A percentile compares a stretch with the other conserved stretches of the same genome.
Conservation (phyloP, 2,888 invertebrate genomes). For the Eutolmus rufibarbis region DNA sequence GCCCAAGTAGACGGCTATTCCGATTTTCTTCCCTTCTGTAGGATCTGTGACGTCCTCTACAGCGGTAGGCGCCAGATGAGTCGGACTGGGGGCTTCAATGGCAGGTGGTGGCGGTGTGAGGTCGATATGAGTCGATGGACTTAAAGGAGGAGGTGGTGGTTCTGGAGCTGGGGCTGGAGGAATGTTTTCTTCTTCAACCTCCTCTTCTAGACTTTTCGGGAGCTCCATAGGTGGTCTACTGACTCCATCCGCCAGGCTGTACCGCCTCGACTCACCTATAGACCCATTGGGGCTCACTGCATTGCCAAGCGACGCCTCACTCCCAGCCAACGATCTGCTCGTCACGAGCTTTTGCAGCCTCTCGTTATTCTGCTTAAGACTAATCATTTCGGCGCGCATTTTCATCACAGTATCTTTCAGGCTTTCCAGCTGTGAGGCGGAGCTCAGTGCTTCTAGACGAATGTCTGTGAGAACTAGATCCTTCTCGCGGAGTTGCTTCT, state of each 20-base stretch:
- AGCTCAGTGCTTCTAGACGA: slow-evolving; percentile 92
- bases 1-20: slow-evolving; percentile 87
- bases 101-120: slow-evolving; percentile 62
- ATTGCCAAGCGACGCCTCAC: slow-evolving; percentile 68
- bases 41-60: slow-evolving; percentile 72
- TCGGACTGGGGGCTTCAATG: slow-evolving; percentile 57
- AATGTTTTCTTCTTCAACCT: slow-evolving; percentile 61
- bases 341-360: slow-evolving; percentile 87
- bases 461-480: slow-evolving; percentile 97
- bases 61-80: slow-evolving; percentile 58
- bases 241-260: slow-evolving; percentile 68
- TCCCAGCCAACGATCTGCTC: slow-evolving; percentile 70
- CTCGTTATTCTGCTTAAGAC: slow-evolving; percentile 95
- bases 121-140: slow-evolving; percentile 61
- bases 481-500: slow-evolving; percentile 93
- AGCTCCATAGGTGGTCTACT: slow-evolving; percentile 62
- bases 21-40: slow-evolving; percentile 85
- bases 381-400: slow-evolving; percentile 95
- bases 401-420: slow-evolving; percentile 95
- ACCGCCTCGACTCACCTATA: slow-evolving; percentile 67
- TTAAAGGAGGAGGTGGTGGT: slow-evolving; percentile 60
- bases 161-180: slow-evolving; percentile 60
- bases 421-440: slow-evolving; percentile 96
- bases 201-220: slow-evolving; percentile 60
- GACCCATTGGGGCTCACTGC: slow-evolving; percentile 62